These are phyloP conservation scores for Dinothrombium tinctorium DNA, from an alignment of 1,140 invertebrate genomes.

Conservation along the genomic window DNA sequence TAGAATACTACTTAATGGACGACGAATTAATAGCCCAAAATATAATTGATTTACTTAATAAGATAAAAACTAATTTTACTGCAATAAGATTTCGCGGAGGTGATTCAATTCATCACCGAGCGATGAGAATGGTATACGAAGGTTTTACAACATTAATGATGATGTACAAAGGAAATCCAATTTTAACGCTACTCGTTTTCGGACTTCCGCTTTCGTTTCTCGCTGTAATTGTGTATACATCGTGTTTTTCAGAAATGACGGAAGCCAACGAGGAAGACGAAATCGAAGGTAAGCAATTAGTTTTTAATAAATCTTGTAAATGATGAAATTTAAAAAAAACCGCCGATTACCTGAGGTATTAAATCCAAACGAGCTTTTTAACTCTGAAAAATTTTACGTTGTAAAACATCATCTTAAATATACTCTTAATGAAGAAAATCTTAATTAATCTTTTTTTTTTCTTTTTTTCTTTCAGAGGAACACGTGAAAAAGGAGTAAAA, in stretches of 20 bases:
- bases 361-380: too few relatives aligned
- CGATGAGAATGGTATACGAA: conserved; percentile 48
- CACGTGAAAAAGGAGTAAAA: too few relatives aligned
- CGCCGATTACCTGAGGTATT: too few relatives aligned
- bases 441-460: too few relatives aligned
- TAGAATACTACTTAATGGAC: conserved; percentile 68
- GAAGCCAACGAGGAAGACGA: conserved; percentile 46
- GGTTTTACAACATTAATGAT: conserved; percentile 11
- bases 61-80: conserved; percentile 14
- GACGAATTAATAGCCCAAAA: conserved; percentile 18
- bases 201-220: conserved; percentile 70
- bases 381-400: too few relatives aligned
- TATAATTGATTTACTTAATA: conserved; percentile 19
- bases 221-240: conserved; percentile 73
- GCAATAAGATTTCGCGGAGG: too few relatives aligned
- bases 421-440: too few relatives aligned
- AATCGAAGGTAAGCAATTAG: conserved; percentile 20
- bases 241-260: conserved; percentile 75
- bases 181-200: conserved; percentile 54
- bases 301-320: too few relatives aligned
- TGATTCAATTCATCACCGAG: conserved; percentile 37
- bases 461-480: too few relatives aligned
- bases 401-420: too few relatives aligned
- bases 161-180: conserved; percentile 79
- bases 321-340: too few relatives aligned